Percentiles rank a stretch among this genome's conserved stretches.
Evolutionary conservation across 2,888 invertebrate species (phyloP).

Genomic region (Tetragonula carbonaria): DNA sequence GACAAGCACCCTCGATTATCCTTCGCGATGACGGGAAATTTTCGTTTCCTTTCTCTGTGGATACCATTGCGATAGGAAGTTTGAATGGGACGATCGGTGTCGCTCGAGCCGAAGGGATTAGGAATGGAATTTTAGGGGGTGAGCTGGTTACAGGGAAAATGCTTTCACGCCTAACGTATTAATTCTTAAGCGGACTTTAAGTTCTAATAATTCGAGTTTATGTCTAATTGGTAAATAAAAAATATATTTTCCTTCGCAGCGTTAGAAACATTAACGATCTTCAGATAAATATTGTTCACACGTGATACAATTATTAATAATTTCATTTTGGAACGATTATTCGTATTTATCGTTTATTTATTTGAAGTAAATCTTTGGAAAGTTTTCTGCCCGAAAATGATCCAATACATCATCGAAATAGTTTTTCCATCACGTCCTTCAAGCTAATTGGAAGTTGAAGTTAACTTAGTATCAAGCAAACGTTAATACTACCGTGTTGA

Average conservation of each 20-base stretch:
- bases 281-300: too few species aligned
- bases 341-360: too few species aligned
- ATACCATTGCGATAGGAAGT: neutral
- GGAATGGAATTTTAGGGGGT: neutral
- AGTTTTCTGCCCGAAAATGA: accelerated
- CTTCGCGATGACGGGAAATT: slow-evolving; percentile 51
- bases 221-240: too few species aligned
- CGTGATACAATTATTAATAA: neutral
- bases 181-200: too few species aligned
- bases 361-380: neutral
- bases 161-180: neutral
- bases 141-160: neutral
- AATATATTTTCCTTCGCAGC: too few species aligned
- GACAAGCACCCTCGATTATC: slow-evolving; percentile 50
- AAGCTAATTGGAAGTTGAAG: neutral
- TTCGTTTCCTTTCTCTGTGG: slow-evolving; percentile 20
- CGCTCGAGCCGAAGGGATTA: neutral
- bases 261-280: too few species aligned
- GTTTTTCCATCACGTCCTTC: neutral
- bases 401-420: neutral
- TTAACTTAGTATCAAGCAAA: neutral
- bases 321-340: neutral
- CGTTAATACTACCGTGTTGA: neutral
- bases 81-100: neutral
- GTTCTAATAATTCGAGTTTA: too few species aligned